Conservation (phyloP, 2,888 invertebrate genomes). For the Calliphora vomitoria region DNA sequence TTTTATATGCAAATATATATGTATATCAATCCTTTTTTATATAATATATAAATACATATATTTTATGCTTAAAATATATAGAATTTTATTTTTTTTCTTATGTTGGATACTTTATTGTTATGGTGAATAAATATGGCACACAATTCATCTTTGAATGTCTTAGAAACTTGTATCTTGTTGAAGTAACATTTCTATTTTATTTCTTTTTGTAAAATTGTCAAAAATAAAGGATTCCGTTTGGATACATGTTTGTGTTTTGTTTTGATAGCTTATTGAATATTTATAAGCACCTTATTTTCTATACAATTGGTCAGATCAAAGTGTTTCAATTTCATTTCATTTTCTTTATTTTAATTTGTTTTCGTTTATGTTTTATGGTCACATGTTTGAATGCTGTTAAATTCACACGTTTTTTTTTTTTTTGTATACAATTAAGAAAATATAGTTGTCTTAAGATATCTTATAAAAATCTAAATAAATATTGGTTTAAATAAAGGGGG, state of each 20-base stretch:
- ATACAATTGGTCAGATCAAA: constrained; percentile 65
- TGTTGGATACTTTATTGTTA: constrained; percentile 56
- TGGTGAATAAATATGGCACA: constrained; percentile 60
- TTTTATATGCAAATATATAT: constrained; percentile 41
- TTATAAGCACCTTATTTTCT: constrained; percentile 62
- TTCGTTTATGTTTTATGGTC: constrained; percentile 16
- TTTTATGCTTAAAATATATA: constrained; percentile 1
- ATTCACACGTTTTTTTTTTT: constrained; percentile 30
- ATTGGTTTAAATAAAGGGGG: background rate
- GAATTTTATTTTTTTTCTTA: constrained; percentile 28
- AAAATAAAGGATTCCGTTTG: constrained; percentile 52
- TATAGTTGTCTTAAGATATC: too few relatives aligned
- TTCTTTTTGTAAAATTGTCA: constrained; percentile 38
- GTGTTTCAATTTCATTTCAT: constrained; percentile 27
- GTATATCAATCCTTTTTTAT: constrained; percentile 36
- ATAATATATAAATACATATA: too few relatives aligned
- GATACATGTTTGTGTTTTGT: constrained; percentile 18
- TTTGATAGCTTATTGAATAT: constrained; percentile 72
- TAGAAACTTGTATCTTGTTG: constrained; percentile 19
- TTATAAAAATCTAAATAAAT: background rate
- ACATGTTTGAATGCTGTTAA: constrained; percentile 17
- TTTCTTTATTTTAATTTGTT: background rate
- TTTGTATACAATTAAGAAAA: too few relatives aligned
- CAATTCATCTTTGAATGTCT: constrained; percentile 58
- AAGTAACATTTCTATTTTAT: background rate